phyloP scores from a whole-genome alignment of 2,888 invertebrate species.

The Troides helena region DNA sequence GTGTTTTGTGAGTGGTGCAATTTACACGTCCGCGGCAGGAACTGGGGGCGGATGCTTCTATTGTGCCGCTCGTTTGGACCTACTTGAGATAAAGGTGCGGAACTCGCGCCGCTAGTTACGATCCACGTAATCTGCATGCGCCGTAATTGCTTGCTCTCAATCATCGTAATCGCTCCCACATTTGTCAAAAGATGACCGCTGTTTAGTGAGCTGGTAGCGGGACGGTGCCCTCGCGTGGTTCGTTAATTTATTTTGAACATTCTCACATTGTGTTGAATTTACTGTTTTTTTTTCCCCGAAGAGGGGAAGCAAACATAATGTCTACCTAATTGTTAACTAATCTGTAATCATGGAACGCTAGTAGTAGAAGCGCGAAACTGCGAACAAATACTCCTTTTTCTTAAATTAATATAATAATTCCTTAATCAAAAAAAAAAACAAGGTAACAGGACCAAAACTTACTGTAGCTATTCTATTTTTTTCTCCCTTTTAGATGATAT shows the following conservation, averaged over 20 bases:
- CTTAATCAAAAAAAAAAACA: too few species aligned
- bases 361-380: too few species aligned
- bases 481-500: too few species aligned
- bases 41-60: constrained; percentile 57
- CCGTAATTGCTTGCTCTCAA: constrained; percentile 17
- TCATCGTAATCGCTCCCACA: constrained; percentile 18
- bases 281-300: too few species aligned
- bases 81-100: constrained; percentile 64
- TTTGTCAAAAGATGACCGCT: constrained; percentile 8
- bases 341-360: too few species aligned
- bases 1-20: constrained; percentile 33
- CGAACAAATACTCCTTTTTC: too few species aligned
- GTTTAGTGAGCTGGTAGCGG: not conserved
- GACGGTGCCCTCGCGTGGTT: not conserved
- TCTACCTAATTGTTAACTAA: too few species aligned
- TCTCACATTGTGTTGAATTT: too few species aligned
- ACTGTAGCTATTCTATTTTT: too few species aligned
- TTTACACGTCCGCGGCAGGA: constrained; percentile 55
- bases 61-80: constrained; percentile 57
- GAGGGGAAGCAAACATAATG: too few species aligned
- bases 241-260: not conserved
- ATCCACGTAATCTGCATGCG: constrained; percentile 20
- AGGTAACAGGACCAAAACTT: too few species aligned
- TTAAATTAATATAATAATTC: too few species aligned
- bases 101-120: constrained; percentile 36